Evolutionary conservation across 2,888 invertebrate genomes (phyloP).

Genomic region (Oxystoma pomonae): DNA sequence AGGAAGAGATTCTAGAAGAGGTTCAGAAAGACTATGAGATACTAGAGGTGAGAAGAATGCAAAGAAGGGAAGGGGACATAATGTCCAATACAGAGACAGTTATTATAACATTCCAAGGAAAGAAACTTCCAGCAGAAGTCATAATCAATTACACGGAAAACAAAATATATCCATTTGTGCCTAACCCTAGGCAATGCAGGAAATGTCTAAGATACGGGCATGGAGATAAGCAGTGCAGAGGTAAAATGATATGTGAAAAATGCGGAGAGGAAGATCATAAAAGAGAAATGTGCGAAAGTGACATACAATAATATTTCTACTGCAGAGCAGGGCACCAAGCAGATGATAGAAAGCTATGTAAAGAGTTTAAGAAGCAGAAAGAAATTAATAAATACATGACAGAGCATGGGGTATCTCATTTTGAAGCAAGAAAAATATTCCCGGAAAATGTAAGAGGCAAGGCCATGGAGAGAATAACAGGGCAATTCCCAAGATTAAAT

Average conservation of each 20-base stretch:
- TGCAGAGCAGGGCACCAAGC: not conserved
- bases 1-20: not conserved
- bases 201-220: not conserved
- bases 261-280: too few species aligned
- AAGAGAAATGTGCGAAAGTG: too few species aligned
- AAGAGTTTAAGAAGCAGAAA: not conserved
- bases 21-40: not conserved
- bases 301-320: not conserved
- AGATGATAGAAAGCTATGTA: not conserved
- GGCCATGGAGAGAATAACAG: too few species aligned
- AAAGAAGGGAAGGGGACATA: not conserved
- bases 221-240: too few species aligned
- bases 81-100: not conserved
- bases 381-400: not conserved
- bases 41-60: not conserved
- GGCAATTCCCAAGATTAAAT: too few species aligned
- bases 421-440: not conserved
- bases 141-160: not conserved
- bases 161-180: not conserved
- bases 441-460: too few species aligned
- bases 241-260: too few species aligned
- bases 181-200: not conserved
- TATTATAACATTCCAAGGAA: not conserved
- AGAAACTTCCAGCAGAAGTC: too few species aligned
- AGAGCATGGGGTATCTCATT: not conserved